Percentiles rank a stretch among this genome's conserved stretches.
Conservation (phyloP, 1,140 invertebrate species). For the Musca domestica region DNA sequence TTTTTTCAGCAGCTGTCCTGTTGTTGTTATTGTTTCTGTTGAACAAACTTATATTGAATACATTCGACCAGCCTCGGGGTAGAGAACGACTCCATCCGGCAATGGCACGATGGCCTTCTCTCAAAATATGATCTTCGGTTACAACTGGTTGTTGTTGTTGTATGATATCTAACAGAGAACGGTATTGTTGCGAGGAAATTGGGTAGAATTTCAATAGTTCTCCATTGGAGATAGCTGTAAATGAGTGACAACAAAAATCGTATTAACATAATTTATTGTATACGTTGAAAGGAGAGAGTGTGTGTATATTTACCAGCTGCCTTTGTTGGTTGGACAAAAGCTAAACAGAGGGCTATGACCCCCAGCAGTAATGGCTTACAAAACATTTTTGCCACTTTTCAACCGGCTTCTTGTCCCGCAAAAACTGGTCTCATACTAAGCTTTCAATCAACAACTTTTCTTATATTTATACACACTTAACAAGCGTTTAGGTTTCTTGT, state of each 20-base stretch:
- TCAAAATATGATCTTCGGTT: background rate
- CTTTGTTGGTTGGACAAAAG: background rate
- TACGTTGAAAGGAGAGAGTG: background rate
- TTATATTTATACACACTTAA: background rate
- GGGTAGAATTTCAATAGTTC: constrained; percentile 16
- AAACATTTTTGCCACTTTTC: background rate
- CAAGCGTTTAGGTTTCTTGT: too few relatives aligned
- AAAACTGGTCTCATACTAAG: background rate
- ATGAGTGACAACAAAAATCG: background rate
- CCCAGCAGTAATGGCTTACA: background rate
- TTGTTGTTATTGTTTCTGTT: background rate
- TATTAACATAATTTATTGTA: background rate
- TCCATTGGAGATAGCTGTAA: background rate
- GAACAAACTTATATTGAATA: background rate
- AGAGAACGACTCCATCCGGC: background rate
- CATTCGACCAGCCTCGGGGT: background rate
- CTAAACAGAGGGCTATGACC: background rate
- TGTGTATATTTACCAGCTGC: background rate
- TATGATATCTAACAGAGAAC: background rate
- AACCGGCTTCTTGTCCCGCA: background rate
- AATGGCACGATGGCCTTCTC: background rate
- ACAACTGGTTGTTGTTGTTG: background rate
- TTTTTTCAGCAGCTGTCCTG: background rate
- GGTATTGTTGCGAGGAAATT: background rate
- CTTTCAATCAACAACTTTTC: background rate